Evolutionary conservation across 2,888 invertebrate species (phyloP), one percentile per base, ranked within the genome.

Genomic region (Polydrusus tereticollis): DNA sequence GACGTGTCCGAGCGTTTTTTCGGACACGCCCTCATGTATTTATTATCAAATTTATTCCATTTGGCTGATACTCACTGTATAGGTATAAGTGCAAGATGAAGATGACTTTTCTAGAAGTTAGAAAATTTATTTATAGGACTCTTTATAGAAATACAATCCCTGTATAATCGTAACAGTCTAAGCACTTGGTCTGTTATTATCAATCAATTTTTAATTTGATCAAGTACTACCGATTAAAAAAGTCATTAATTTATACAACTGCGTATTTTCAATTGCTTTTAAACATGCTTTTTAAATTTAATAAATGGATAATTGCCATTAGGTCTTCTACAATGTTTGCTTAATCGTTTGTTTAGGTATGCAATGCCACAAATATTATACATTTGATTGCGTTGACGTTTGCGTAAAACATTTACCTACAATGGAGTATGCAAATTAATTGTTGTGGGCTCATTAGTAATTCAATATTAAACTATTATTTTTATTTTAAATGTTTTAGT

Each of bases 331-430:
- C 21, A 47, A 1, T 47, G 47, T 47, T n/a, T 47, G 18, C 21
- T 47, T 47, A 47, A 47, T 47, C 12, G 47, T 47, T 47, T 47
- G 47, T 47, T 47, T 47, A 21, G 47, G 21, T 47, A 47, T 47
- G 1, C 18, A 47, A 21, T 21, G 47, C 21, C 47, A 47, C 2
- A 47, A 47, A 10, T 12, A 12, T 21, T 0, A 10, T 21, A 20
- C 10, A 47, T 47, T 47, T 47, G 47, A 21, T 2, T 47, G 10
- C 12, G 21, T 20, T 47, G 20, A 47, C 12, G 47, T 47, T 20
- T 5, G 21, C 21, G 18, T 8, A 12, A 47, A 12, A 14, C 21
- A 12, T 47, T 47, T 47, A 21, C 47, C 21, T 47, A 47, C 47
- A 12, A 47, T 38, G 1, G 4, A 21, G 21, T 12, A 20, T 2